phyloP scores from a whole-genome alignment of 2,113 vertebrate genomes.

The Telmatochromis sp. region DNA sequence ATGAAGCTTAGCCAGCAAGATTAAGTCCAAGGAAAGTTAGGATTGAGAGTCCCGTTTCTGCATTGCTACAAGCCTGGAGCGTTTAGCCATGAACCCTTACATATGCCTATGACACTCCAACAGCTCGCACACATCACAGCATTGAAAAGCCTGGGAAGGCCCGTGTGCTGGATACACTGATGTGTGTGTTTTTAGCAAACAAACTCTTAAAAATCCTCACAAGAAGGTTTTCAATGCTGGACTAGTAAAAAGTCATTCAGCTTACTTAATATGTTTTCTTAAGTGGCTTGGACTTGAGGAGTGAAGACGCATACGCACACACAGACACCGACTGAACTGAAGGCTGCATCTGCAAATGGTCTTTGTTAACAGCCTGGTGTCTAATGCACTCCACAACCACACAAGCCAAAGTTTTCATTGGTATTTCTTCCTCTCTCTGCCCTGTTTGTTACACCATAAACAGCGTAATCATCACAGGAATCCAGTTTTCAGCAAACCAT shows the following conservation, averaged over 20 bases:
- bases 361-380: background rate
- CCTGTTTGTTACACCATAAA: background rate
- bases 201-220: background rate
- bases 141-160: background rate
- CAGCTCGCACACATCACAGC: background rate
- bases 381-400: background rate
- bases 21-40: background rate
- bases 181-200: background rate
- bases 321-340: background rate
- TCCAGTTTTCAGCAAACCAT: background rate
- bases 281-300: background rate
- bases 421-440: background rate
- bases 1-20: too few species aligned
- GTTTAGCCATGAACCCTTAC: background rate
- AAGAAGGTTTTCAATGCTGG: background rate
- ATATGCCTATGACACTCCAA: background rate
- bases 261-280: background rate
- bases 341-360: background rate
- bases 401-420: background rate
- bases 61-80: background rate
- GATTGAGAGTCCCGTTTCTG: background rate
- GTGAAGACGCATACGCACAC: background rate
- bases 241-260: background rate
- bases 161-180: background rate
- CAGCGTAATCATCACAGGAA: background rate